phyloP scores from a whole-genome alignment of 2,797 vertebrate genomes.

The Bradypodion pumilum region DNA sequence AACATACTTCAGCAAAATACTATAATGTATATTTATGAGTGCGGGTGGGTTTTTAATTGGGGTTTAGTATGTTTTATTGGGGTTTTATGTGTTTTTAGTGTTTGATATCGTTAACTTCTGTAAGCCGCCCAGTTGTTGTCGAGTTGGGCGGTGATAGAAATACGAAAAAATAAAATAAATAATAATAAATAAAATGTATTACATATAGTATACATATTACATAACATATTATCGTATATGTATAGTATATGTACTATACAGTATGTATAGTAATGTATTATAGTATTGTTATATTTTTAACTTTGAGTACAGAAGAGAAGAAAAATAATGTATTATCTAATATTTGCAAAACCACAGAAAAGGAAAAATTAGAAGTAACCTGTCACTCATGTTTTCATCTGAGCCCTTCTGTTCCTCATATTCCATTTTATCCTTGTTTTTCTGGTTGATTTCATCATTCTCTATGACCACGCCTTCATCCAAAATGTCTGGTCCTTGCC shows the following conservation, averaged over 20 bases:
- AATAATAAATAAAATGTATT: too few relatives aligned
- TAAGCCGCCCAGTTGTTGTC: too few relatives aligned
- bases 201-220: too few relatives aligned
- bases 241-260: neutral
- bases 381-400: conserved; percentile 99
- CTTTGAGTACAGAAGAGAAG: conserved; percentile 16
- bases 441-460: conserved; percentile 83
- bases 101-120: too few relatives aligned
- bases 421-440: conserved; percentile 94
- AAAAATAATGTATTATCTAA: neutral
- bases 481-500: conserved; percentile 80
- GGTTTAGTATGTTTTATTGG: too few relatives aligned
- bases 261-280: neutral
- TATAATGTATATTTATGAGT: too few relatives aligned
- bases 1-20: neutral
- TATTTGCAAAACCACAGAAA: conserved; percentile 10
- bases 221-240: too few relatives aligned
- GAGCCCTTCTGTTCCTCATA: conserved; percentile 93
- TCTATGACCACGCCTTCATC: conserved; percentile 96
- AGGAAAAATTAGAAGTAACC: conserved; percentile 82
- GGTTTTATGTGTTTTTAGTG: too few relatives aligned
- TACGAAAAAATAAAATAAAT: too few relatives aligned
- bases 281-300: neutral
- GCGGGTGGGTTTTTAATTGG: too few relatives aligned
- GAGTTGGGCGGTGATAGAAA: too few relatives aligned